Base-by-base conservation (phyloP, 2,888 invertebrate genomes). In the Dinocampus coccinellae region DNA sequence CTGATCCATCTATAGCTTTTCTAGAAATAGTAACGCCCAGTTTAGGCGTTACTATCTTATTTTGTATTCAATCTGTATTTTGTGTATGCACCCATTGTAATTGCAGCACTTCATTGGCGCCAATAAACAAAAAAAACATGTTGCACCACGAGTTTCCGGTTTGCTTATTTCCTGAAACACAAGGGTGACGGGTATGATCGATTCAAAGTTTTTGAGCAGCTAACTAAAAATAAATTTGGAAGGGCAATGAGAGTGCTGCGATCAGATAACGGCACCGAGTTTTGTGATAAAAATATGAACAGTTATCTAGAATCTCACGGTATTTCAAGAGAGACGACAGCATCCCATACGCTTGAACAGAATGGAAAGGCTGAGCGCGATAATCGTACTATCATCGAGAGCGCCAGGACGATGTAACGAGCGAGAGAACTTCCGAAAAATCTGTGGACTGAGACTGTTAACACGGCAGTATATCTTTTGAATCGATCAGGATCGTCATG, bases 181-280 rank as follows among this genome's bases (percentile, higher is more conserved):
- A 76, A 76, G 26, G 55, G 39, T 24, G 70, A 76, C 7, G 73
- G 63, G 39, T 63, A 69, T 9, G 65, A 69, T 1, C 39, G 47
- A 22, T 69, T 71, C 3, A 57, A 66, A 52, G 33, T 26, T 20
- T 78, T 73, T 64, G 73, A 76, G n/a, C 73, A 67, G 16, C 10
- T 74, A 13, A 34, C 73, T 0, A 73, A 63, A 33, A 67, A 58
- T 39, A 24, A 58, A 22, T 36, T 55, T n/a, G 7, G 29, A 29
- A 3, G 7, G 29, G n/a, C 29, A 13, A 75, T 78, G 57, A 70
- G 70, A 10, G 73, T 75, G 10, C 16, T 78, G 9, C 61, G 75
- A 20, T 75, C 79, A 0, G 78, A 80, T 34, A 77, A 77, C 53
- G 79, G 79, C 0, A 24, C 58, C 0, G 79, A 79, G 34, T 79